Evolutionary conservation across 2,888 invertebrate genomes (phyloP).

Genomic region (Liopterus haemorrhoidalis): DNA sequence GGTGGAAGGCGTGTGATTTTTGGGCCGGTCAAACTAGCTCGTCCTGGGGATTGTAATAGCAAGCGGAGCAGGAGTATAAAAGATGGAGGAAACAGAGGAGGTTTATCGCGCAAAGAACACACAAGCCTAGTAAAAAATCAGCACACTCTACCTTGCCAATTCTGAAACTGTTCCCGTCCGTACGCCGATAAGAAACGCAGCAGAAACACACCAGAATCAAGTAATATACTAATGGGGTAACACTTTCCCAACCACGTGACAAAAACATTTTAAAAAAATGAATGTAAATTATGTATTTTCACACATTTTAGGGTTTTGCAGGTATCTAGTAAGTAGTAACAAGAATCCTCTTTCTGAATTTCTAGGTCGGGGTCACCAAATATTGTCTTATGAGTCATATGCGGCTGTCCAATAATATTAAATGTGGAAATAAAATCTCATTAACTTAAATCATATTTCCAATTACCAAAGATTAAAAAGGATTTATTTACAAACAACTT

Average conservation of each 20-base stretch:
- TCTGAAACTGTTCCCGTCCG: constrained; percentile 52
- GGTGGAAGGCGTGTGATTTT: neutral
- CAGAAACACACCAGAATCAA: constrained; percentile 32
- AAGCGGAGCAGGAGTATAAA: constrained; percentile 47
- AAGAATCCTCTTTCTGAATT: no score
- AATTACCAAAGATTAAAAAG: no score
- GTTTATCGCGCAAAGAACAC: constrained; percentile 61
- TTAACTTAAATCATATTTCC: no score
- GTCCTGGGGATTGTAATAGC: constrained; percentile 30
- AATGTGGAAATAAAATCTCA: no score
- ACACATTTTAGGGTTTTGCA: no score
- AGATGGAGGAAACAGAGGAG: constrained; percentile 60
- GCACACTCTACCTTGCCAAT: constrained; percentile 78
- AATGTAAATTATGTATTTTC: constrained; percentile 1
- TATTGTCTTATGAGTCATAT: no score
- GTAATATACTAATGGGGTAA: neutral
- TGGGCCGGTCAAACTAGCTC: constrained; percentile 7
- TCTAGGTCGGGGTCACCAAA: no score
- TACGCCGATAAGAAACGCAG: constrained; percentile 37
- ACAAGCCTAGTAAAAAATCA: constrained; percentile 63
- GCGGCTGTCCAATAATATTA: no score
- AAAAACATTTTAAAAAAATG: no score
- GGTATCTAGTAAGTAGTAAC: no score
- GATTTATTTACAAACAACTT: no score
- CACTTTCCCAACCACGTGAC: no score